phyloP scores from a whole-genome alignment of 2,797 vertebrate species.

The Emydoidea blandingii region DNA sequence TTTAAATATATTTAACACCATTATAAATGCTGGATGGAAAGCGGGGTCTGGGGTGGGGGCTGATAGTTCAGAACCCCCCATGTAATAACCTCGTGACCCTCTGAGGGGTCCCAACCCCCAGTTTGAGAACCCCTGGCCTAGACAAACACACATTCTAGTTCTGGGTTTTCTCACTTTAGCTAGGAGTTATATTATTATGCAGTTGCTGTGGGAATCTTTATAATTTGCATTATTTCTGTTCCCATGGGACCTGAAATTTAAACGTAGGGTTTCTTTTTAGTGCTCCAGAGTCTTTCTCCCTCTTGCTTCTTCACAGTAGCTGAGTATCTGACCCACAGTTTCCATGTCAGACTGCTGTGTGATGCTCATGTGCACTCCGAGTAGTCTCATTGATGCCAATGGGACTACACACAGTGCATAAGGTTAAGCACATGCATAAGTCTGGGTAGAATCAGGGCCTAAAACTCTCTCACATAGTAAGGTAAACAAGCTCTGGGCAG shows the following conservation, averaged over 20 bases:
- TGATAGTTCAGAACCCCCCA: too few relatives aligned
- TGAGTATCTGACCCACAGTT: neutral
- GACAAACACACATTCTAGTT: slow-evolving; percentile 18
- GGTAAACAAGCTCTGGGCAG: too few relatives aligned
- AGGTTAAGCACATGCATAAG: too few relatives aligned
- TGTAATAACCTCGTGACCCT: too few relatives aligned
- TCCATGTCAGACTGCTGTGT: fast-evolving
- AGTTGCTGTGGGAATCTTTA: neutral
- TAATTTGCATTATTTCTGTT: slow-evolving; percentile 24
- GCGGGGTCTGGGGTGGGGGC: too few relatives aligned
- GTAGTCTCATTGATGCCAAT: neutral
- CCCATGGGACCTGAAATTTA: neutral
- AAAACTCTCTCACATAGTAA: too few relatives aligned
- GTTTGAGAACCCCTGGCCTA: neutral
- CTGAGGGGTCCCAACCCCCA: too few relatives aligned
- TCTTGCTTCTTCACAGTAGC: neutral
- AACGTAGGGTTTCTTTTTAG: neutral
- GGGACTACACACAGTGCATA: too few relatives aligned
- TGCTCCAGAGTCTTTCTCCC: neutral
- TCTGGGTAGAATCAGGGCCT: too few relatives aligned
- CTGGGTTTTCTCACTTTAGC: neutral
- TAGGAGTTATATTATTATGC: slow-evolving; percentile 20
- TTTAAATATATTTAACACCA: too few relatives aligned
- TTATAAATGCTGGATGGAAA: too few relatives aligned
- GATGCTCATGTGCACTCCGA: fast-evolving